Evolutionary conservation across 37 sponge, comb jelly and placozoan genomes (phyloP).

Genomic region (Oopsacas minuta): DNA sequence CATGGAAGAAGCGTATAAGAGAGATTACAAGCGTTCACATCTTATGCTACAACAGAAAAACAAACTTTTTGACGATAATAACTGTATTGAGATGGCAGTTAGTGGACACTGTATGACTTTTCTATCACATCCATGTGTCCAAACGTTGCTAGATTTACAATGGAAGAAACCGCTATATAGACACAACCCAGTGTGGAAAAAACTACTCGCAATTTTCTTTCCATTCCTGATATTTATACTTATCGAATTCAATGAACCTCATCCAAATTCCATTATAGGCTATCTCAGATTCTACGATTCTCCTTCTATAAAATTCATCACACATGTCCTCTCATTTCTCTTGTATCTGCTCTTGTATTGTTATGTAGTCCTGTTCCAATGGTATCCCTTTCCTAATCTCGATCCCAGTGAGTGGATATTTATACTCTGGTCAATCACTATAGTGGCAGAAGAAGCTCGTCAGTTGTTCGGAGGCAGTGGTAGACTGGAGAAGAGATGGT

Average conservation of each 20-base stretch:
- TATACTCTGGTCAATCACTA: neutral
- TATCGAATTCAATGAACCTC: neutral
- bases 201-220: neutral
- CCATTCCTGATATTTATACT: neutral
- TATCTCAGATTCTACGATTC: neutral
- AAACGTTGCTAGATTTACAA: neutral
- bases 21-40: neutral
- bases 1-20: neutral
- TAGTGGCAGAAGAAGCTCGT: neutral
- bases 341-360: neutral
- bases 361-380: neutral
- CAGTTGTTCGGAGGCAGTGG: neutral
- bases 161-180: neutral
- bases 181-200: neutral
- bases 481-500: neutral
- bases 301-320: neutral
- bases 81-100: neutral
- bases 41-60: neutral
- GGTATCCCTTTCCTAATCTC: neutral
- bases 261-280: neutral
- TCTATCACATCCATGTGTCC: constrained; percentile 12
- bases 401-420: neutral
- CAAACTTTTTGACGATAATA: neutral
- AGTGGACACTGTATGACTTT: neutral
- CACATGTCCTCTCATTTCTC: neutral